phyloP scores from a whole-genome alignment of 2,888 invertebrate species.

The Tanypteryx hageni region DNA sequence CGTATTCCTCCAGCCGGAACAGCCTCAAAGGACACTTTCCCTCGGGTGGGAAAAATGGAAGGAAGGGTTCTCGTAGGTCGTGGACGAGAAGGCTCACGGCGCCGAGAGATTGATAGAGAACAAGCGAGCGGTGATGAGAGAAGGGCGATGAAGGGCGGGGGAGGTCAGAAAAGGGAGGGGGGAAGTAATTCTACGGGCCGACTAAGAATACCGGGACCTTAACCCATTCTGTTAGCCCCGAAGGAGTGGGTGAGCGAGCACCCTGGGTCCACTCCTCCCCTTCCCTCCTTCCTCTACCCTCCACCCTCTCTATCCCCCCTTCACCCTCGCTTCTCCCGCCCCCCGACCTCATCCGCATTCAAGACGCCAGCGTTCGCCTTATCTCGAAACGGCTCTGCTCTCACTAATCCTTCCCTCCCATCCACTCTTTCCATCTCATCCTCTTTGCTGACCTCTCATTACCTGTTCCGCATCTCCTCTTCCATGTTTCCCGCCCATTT shows the following conservation, averaged over 20 bases:
- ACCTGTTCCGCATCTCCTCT: neutral
- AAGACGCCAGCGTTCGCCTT: constrained; percentile 32
- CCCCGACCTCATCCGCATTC: constrained; percentile 37
- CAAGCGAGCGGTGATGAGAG: constrained; percentile 57
- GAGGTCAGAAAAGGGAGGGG: constrained; percentile 14
- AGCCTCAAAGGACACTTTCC: neutral
- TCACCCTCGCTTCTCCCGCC: neutral
- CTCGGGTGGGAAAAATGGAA: neutral
- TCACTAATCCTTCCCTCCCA: constrained; percentile 22
- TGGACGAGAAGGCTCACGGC: neutral
- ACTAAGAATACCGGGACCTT: neutral
- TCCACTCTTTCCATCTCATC: neutral
- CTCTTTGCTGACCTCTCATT: neutral
- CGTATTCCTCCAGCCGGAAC: neutral
- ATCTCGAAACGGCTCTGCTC: constrained; percentile 48
- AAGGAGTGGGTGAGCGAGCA: neutral
- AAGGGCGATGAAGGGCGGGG: neutral
- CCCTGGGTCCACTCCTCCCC: neutral
- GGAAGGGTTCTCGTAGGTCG: constrained; percentile 23
- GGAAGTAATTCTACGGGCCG: neutral
- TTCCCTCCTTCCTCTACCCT: neutral
- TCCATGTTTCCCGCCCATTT: neutral
- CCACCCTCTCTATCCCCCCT: neutral
- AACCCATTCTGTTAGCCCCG: constrained; percentile 55
- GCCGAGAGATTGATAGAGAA: constrained; percentile 57